Base-by-base conservation (phyloP, 2,888 invertebrate species). In the Drosophila limbata region DNA sequence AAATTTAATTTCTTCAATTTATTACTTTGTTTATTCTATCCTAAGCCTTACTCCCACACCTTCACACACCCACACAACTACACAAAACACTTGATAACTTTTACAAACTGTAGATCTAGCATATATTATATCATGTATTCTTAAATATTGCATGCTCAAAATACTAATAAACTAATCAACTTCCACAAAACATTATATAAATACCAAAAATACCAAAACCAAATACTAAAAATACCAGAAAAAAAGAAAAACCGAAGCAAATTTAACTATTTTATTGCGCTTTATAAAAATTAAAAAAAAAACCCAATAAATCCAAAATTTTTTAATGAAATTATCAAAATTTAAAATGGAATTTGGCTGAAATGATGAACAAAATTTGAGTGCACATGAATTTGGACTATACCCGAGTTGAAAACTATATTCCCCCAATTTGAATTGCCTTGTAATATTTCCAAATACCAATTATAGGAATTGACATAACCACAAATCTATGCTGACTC, bases 301-400 rank as follows among this genome's bases (percentile, higher is more conserved):
- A 25, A 44, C 19, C 11, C 11, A 10, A 42, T 1, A 51, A 35
- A 55, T 9, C 45, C 53, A 62, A 75, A 39, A 52, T 3, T 17
- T 59, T 52, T 5, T n/a, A 69, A 35, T 50, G 40, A 78, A 74
- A 68, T 75, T 48, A 61, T 75, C 57, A 69, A 72, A 77, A 73
- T 45, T 53, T 10, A 33, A 61, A 68, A 33, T 33, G 1, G 28
- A 60, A 69, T 52, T 48, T 68, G 52, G 51, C 39, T 13, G 5
- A 17, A 55, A 35, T 21, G 25, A 59, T 50, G 39, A 77, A 33
- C 53, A 28, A 69, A 77, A 73, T 76, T 69, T 21, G 50, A 57
- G 13, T 74, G 77, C 77, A 77, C 79, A 77, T 25, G 4, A 60
- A 77, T 77, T 77, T 77, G 77, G 77, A 79, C 74, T 56, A 77